A percentile compares a stretch with the other conserved stretches of the same genome.
These are phyloP conservation scores for Pollenia angustigena DNA, from an alignment of 2,888 invertebrate species.

Conservation along the genomic window DNA sequence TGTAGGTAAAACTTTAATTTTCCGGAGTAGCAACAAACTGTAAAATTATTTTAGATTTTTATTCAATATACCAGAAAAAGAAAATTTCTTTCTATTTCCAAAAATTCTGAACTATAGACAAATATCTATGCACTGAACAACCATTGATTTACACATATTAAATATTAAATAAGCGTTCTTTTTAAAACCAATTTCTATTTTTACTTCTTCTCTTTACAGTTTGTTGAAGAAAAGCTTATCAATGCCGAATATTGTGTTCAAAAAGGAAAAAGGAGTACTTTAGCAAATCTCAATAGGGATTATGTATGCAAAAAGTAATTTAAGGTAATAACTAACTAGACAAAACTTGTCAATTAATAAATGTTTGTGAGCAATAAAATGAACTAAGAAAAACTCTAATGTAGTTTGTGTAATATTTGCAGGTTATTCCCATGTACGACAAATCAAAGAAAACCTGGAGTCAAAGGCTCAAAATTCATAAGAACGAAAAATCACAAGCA, in stretches of 20 bases:
- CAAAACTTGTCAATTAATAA: neutral
- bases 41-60: neutral
- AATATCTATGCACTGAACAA: too few relatives aligned
- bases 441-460: slow-evolving; percentile 89
- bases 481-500: slow-evolving; percentile 85
- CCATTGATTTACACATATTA: too few relatives aligned
- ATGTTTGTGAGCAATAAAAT: neutral
- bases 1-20: too few relatives aligned
- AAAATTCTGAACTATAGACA: too few relatives aligned
- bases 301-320: slow-evolving; percentile 70
- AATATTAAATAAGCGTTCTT: too few relatives aligned
- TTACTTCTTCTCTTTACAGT: slow-evolving; percentile 47
- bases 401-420: slow-evolving; percentile 44
- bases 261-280: slow-evolving; percentile 38
- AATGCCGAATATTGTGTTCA: slow-evolving; percentile 43
- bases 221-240: slow-evolving; percentile 26
- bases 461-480: slow-evolving; percentile 87
- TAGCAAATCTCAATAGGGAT: slow-evolving; percentile 70
- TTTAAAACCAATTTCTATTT: slow-evolving; percentile 9
- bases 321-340: slow-evolving; percentile 56
- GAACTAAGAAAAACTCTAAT: neutral
- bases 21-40: too few relatives aligned
- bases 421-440: slow-evolving; percentile 83
- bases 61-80: neutral
- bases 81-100: neutral